Base-by-base conservation (phyloP, 92 coral and sea anemone genomes). In the Pocillopora grandis region DNA sequence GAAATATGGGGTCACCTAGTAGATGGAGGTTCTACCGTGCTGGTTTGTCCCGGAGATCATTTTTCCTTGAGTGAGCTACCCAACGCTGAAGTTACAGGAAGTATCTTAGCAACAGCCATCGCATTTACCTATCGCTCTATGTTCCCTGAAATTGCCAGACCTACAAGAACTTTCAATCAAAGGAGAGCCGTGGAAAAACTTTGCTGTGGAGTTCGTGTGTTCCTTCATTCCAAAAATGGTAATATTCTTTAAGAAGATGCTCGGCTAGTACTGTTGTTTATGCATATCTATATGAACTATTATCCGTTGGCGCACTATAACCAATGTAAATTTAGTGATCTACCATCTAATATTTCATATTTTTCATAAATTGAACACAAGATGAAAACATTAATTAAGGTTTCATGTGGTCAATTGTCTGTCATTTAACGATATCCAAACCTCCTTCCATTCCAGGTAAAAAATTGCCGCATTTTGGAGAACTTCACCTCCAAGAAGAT, bases 31-130 rank as follows among this genome's bases (percentile, higher is more conserved):
- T 84, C 86, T 36, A 86, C 86, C 9, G 90, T 93, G 57, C 85
- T 81, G n/a, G 71, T 85, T 66, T 84, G 93, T 42, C 91, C 93
- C 58, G 91, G 95, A 5, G 87, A 90, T 64, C 98, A 94, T 75
- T 89, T 78, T 37, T 85, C 91, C 66, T 59, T 92, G 56, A 76
- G 90, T 59, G 98, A 91, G 19, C 87, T 70, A 16, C 93, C 91
- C 1, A 49, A 66, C 27, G 95, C 93, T 37, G 49, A 76, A 15
- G 87, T 84, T 18, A 84, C 91, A 27, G 92, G 98, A 9, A 62
- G 86, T 20, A 68, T 94, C 77, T 66, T 92, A 71, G 91, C 92
- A 79, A 89, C 87, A 21, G 85, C 93, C 18, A 66, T 92, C 9
- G 69, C 72, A 4, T 84, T 91, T 69, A 86, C 21, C 61, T 88